Conservation (phyloP, 2,113 vertebrate species). For the Trematocara marginatum region DNA sequence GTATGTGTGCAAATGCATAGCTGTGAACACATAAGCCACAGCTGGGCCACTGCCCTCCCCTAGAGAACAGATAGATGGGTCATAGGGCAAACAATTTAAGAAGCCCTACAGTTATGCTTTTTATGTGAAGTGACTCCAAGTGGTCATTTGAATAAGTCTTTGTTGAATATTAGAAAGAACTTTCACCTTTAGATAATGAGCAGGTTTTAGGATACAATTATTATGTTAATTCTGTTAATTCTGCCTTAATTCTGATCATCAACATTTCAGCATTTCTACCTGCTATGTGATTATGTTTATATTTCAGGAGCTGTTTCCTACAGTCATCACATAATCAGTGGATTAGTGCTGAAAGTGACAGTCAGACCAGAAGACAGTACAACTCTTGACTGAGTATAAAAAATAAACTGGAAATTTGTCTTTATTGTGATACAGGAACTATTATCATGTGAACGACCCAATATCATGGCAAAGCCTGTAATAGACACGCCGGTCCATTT, state of each 20-base stretch:
- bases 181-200: not conserved
- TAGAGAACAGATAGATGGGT: not conserved
- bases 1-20: not conserved
- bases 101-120: not conserved
- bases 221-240: not conserved
- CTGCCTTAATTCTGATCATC: not conserved
- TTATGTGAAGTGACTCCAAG: not conserved
- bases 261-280: not conserved
- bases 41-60: not conserved
- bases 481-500: not conserved
- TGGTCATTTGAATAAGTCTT: not conserved
- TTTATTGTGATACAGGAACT: not conserved
- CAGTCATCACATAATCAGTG: not conserved
- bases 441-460: not conserved
- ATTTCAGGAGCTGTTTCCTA: not conserved
- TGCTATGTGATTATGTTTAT: not conserved
- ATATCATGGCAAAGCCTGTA: not conserved
- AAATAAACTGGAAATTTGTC: not conserved
- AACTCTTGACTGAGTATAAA: not conserved
- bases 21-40: not conserved
- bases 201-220: not conserved
- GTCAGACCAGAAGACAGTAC: slow-evolving; percentile 8
- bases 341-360: not conserved
- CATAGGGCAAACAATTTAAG: not conserved
- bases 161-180: not conserved